phyloP scores from a whole-genome alignment of 2,888 invertebrate species.

The Sclerodermus sp. region DNA sequence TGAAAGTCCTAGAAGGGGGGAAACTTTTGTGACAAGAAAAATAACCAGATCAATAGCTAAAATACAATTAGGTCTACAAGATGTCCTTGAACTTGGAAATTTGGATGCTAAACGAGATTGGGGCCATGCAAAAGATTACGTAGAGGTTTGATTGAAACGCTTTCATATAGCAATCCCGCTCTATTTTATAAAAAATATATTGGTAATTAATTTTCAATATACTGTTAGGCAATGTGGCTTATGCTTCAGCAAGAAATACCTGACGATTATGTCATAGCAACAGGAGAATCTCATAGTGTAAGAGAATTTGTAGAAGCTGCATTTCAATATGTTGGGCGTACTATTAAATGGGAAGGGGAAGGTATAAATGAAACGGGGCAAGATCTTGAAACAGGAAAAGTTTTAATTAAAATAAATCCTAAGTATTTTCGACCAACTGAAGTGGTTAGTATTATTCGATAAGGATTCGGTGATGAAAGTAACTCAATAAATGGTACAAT shows the following conservation, averaged over 20 bases:
- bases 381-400: constrained; percentile 67
- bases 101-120: constrained; percentile 95
- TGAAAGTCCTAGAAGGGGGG: constrained; percentile 92
- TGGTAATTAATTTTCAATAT: too few species aligned
- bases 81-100: constrained; percentile 88
- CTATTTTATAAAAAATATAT: too few species aligned
- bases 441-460: constrained; percentile 71
- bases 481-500: constrained; percentile 3
- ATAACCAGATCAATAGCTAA: constrained; percentile 97
- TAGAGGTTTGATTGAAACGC: too few species aligned
- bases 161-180: too few species aligned
- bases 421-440: constrained; percentile 97
- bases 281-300: constrained; percentile 92
- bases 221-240: constrained; percentile 92
- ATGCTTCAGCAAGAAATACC: constrained; percentile 93
- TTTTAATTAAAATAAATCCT: constrained; percentile 86
- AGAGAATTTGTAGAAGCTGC: constrained; percentile 93
- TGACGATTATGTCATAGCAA: constrained; percentile 97
- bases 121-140: constrained; percentile 97
- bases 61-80: constrained; percentile 85
- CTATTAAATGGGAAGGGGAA: constrained; percentile 85
- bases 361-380: constrained; percentile 82
- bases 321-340: constrained; percentile 79
- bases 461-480: too few species aligned
- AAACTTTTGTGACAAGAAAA: constrained; percentile 98